Evolutionary conservation across 2,888 invertebrate species (phyloP).

Genomic region (Masnerella sp.): DNA sequence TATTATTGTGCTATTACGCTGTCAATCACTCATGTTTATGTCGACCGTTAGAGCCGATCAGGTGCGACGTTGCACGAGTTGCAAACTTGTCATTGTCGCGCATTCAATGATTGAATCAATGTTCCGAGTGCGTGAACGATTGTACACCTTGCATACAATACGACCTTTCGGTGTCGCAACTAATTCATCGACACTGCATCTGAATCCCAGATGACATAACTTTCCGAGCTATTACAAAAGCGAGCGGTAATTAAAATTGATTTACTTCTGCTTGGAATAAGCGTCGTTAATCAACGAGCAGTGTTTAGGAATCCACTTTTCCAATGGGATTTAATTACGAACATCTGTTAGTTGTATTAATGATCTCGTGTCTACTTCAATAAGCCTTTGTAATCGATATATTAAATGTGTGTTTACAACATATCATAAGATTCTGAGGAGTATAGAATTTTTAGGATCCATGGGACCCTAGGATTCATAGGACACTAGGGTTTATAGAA

Average conservation of each 20-base stretch:
- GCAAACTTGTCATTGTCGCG: conserved; percentile 49
- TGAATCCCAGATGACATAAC: conserved; percentile 22
- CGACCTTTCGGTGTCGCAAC: conserved; percentile 35
- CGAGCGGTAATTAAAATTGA: conserved; percentile 13
- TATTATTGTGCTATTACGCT: conserved; percentile 49
- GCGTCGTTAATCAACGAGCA: conserved; percentile 3
- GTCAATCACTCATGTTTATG: conserved; percentile 47
- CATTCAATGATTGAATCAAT: conserved; percentile 45
- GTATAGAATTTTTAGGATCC: too few species aligned
- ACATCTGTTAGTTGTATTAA: background rate
- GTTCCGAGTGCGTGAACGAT: conserved; percentile 37
- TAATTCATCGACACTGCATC: conserved; percentile 25
- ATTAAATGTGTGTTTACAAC: too few species aligned
- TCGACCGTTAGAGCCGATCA: conserved; percentile 34
- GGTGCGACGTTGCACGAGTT: conserved; percentile 35
- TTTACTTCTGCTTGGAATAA: background rate
- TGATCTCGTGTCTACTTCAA: too few species aligned
- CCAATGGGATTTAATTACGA: too few species aligned
- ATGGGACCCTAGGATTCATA: too few species aligned
- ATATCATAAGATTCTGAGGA: too few species aligned
- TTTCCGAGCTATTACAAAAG: conserved; percentile 4
- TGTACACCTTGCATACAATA: conserved; percentile 16
- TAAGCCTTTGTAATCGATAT: too few species aligned
- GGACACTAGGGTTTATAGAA: too few species aligned
- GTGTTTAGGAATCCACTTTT: too few species aligned